Base-by-base conservation (phyloP, 2,113 vertebrate species). In the Sinocyclocheilus maitianheensis region DNA sequence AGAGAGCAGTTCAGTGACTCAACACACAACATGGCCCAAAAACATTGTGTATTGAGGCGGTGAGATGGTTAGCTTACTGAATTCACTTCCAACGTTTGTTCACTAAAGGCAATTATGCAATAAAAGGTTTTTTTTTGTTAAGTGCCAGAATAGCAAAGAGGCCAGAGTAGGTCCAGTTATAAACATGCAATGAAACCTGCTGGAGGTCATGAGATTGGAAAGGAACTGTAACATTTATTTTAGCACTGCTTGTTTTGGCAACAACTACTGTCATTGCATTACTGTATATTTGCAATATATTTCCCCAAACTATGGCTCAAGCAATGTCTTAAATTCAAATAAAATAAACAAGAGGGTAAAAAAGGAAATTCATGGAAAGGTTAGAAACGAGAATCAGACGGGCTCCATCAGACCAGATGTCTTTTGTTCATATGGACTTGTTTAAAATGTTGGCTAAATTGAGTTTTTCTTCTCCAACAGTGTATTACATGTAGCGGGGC, bases 11-110 rank as follows among this genome's bases (percentile, higher is more conserved):
- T 85, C 60, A 77, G 86, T 11, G 89, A 87, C 71, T 85, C 83
- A 58, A 88, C 80, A 62, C 82, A 26, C 86, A 37, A 74, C 81
- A 81, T 76, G 77, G 86, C 71, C 85, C 76, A 85, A 87, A 90
- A 53, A 82, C 22, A 51, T 8, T 76, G 43, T 16, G 37, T 9
- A 46, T 2, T 26, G 72, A 76, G 40, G 22, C 43, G n/a, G 3
- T 51, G 63, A 53, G 26, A 71, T 3, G 40, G 60, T 48, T 82
- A 26, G 46, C 26, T 34, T 20, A 75, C 78, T 90, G 88, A 91
- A 92, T 91, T 87, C 83, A 87, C 86, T 77, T 43, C 80, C 78
- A 78, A 83, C 86, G 24, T 89, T 89, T 86, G 26, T 88, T 90
- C 67, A 75, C 88, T 81, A 79, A 46, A 83, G 83, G 88, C 63